Base-by-base conservation (phyloP, 2,888 invertebrate species). In the Drosophila anceps region DNA sequence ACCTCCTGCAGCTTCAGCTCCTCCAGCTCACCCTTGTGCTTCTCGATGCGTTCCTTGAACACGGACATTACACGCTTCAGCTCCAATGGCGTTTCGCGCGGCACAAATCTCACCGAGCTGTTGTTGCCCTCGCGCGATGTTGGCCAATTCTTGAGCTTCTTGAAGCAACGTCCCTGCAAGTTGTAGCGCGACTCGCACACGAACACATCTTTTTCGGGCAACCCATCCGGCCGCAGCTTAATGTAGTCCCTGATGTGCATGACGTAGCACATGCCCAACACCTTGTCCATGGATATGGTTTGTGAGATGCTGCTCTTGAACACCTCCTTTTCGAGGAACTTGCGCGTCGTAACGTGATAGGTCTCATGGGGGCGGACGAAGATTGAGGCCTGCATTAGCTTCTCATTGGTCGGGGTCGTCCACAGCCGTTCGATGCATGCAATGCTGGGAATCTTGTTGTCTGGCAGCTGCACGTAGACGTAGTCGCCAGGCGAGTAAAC, bases 181-280 rank as follows among this genome's bases (percentile, higher is more conserved):
- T 96, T 97, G 93, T 99, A 99, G 7, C 98, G 95, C 20, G 98
- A 98, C 93, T 99, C 99, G 92, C 99, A 99, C 0, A 99, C 98
- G 91, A 96, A 99, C 1, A 99, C 96, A 93, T 99, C 98, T 90
- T 98, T 97, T 74, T 98, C 98, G 0, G 96, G 94, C 90, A 97
- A 97, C 24, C 96, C 96, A 94, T 97, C 97, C 0, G 99, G 98
- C 78, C 95, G 95, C 92, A 95, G 95, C 91, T 97, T 97, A 92
- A 98, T 97, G 93, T 98, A 99, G 91, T 99, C 98, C 91, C 97
- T 97, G 35, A 98, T 97, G 91, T 96, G 97, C 95, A 99, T 96
- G 18, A 99, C 98, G 91, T 96, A 97, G 92, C 99, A 99, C 84
- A 96, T 95, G 5, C 98, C 98, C 24, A 96, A 94, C 13, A 99